Evolutionary conservation across 2,113 vertebrate genomes (phyloP).

Genomic region (Vidua chalybeata): DNA sequence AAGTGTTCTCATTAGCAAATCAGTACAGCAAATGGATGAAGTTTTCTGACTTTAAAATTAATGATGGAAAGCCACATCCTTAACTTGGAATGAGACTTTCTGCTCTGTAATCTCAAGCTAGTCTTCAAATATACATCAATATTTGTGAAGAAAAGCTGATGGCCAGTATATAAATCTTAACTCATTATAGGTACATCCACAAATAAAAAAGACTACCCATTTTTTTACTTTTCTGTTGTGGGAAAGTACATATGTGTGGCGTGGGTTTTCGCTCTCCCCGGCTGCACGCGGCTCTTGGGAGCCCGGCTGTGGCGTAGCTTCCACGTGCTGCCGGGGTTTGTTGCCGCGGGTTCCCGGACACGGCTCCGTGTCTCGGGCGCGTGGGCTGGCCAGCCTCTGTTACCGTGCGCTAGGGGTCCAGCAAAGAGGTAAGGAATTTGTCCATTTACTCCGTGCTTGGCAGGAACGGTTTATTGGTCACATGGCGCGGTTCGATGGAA

Average conservation of each 20-base stretch:
- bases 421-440: too few species aligned
- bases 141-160: background rate
- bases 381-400: too few species aligned
- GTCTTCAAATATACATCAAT: background rate
- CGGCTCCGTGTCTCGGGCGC: too few species aligned
- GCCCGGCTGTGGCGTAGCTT: too few species aligned
- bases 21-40: background rate
- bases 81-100: constrained; percentile 5
- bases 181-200: background rate
- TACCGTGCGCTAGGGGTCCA: too few species aligned
- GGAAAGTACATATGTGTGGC: background rate
- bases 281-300: too few species aligned
- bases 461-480: too few species aligned
- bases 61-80: background rate
- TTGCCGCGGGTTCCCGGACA: too few species aligned
- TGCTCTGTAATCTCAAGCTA: background rate
- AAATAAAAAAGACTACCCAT: background rate
- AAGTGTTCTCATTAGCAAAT: background rate
- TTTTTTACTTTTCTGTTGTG: background rate
- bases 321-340: too few species aligned
- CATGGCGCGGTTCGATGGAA: too few species aligned
- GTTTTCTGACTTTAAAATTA: constrained; percentile 15
- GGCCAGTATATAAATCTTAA: background rate
- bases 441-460: too few species aligned
- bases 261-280: too few species aligned